These are phyloP conservation scores for Drosophila antonietae DNA, from an alignment of 2,888 invertebrate species.

Conservation along the genomic window DNA sequence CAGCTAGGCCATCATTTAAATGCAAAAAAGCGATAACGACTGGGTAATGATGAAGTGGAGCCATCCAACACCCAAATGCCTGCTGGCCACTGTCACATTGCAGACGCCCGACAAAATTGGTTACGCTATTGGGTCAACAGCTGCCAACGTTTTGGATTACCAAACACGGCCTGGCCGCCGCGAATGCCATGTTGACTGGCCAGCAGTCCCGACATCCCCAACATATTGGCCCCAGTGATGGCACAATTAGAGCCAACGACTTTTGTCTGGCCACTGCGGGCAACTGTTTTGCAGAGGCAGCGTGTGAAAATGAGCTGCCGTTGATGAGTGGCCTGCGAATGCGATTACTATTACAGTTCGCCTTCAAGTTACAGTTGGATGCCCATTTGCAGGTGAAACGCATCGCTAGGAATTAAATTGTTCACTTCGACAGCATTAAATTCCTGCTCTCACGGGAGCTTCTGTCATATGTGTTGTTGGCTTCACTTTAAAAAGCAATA, in stretches of 20 bases:
- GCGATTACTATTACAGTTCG: conserved; percentile 35
- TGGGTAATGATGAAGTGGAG: conserved; percentile 75
- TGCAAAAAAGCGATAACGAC: conserved; percentile 78
- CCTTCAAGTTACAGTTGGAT: conserved; percentile 28
- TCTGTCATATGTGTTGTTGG: too few relatives aligned
- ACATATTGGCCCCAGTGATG: conserved; percentile 52
- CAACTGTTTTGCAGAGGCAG: conserved; percentile 8
- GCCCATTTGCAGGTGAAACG: conserved; percentile 18
- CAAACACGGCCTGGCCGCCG: conserved; percentile 7
- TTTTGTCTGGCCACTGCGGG: conserved; percentile 15
- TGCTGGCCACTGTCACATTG: conserved; percentile 46
- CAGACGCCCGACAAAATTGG: conserved; percentile 65
- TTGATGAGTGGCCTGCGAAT: conserved; percentile 38
- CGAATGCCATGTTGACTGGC: conserved; percentile 5
- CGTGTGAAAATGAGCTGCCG: conserved; percentile 65
- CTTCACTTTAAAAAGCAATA: too few relatives aligned
- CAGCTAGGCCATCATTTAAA: conserved; percentile 64
- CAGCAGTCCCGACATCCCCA: conserved; percentile 36
- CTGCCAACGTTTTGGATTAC: conserved; percentile 49
- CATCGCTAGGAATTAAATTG: neutral
- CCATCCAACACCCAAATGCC: conserved; percentile 37
- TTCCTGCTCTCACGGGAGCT: neutral
- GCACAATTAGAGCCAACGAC: conserved; percentile 13
- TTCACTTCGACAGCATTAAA: neutral
- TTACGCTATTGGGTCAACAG: conserved; percentile 72